phyloP scores from a whole-genome alignment of 1,140 invertebrate genomes.

The Bombus haemorrhoidalis region DNA sequence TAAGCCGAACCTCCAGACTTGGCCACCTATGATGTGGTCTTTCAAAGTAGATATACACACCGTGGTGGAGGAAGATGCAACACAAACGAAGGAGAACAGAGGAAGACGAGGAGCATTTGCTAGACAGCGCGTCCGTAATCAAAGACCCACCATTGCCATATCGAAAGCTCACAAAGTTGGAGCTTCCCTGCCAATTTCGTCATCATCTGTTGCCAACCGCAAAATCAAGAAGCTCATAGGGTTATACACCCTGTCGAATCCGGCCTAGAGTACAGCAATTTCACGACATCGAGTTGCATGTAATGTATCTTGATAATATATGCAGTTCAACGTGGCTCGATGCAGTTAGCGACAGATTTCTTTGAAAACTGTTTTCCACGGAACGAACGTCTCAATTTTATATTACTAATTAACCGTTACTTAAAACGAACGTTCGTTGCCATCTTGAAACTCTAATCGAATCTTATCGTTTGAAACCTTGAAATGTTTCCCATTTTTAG shows the following conservation, averaged over 20 bases:
- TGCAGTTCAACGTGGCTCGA: not conserved
- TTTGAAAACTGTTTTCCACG: too few relatives aligned
- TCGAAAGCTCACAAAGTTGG: slow-evolving; percentile 45
- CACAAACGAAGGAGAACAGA: not conserved
- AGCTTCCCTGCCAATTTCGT: slow-evolving; percentile 27
- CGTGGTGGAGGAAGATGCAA: slow-evolving; percentile 20
- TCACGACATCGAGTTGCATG: not conserved
- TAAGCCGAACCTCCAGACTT: slow-evolving; percentile 43
- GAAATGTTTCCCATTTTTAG: too few relatives aligned
- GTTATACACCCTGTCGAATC: slow-evolving; percentile 12
- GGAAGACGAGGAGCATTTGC: slow-evolving; percentile 34
- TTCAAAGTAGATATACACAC: slow-evolving; percentile 51
- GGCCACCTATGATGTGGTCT: slow-evolving; percentile 63
- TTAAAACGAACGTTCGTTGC: too few relatives aligned
- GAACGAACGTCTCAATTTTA: not conserved
- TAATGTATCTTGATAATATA: not conserved
- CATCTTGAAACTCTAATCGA: too few relatives aligned
- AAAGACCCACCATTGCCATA: slow-evolving; percentile 47
- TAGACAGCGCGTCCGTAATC: slow-evolving; percentile 39
- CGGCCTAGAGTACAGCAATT: not conserved
- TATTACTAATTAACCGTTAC: too few relatives aligned
- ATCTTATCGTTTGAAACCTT: too few relatives aligned
- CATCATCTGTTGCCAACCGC: slow-evolving; percentile 24
- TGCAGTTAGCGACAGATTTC: not conserved
- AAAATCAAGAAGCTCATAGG: slow-evolving; percentile 47